These are phyloP conservation scores for Aleiodes alternator DNA, from an alignment of 2,888 invertebrate genomes.

Conservation along the genomic window DNA sequence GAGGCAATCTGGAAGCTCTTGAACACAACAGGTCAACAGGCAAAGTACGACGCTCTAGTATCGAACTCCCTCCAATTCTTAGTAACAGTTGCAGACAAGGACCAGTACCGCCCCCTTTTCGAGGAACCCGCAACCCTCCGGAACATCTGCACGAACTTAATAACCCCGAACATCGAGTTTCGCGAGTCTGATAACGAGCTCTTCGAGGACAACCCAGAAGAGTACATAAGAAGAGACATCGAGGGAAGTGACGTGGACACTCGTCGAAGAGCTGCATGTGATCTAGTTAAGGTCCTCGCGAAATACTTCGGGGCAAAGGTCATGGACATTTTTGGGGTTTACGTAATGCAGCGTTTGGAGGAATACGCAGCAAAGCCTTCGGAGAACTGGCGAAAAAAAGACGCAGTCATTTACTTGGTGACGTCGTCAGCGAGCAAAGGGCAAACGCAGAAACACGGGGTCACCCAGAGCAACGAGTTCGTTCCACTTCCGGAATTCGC, in stretches of 20 bases:
- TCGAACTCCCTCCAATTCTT: slow-evolving; percentile 97
- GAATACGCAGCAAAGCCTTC: slow-evolving; percentile 87
- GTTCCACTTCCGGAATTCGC: slow-evolving; percentile 95
- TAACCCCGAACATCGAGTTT: slow-evolving; percentile 98
- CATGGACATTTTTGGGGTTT: slow-evolving; percentile 91
- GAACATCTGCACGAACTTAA: slow-evolving; percentile 97
- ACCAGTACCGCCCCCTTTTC: slow-evolving; percentile 91
- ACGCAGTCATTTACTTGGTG: slow-evolving; percentile 96
- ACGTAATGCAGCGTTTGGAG: slow-evolving; percentile 85
- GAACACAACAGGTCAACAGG: slow-evolving; percentile 87
- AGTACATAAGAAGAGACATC: slow-evolving; percentile 96
- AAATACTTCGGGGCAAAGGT: slow-evolving; percentile 92
- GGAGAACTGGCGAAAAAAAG: slow-evolving; percentile 94
- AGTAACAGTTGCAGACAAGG: slow-evolving; percentile 94
- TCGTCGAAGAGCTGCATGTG: slow-evolving; percentile 95
- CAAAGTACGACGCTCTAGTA: slow-evolving; percentile 94
- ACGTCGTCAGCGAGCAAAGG: slow-evolving; percentile 95
- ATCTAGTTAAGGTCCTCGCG: slow-evolving; percentile 94
- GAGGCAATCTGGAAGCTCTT: slow-evolving; percentile 95
- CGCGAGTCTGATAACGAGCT: slow-evolving; percentile 96
- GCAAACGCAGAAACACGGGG: slow-evolving; percentile 91
- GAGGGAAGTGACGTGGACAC: slow-evolving; percentile 99
- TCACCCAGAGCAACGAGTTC: slow-evolving; percentile 92
- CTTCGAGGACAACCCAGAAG: slow-evolving; percentile 98
- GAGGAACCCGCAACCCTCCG: slow-evolving; percentile 91